Evolutionary conservation across 1,140 invertebrate species (phyloP).

Genomic region (Euura saliciscinereae): DNA sequence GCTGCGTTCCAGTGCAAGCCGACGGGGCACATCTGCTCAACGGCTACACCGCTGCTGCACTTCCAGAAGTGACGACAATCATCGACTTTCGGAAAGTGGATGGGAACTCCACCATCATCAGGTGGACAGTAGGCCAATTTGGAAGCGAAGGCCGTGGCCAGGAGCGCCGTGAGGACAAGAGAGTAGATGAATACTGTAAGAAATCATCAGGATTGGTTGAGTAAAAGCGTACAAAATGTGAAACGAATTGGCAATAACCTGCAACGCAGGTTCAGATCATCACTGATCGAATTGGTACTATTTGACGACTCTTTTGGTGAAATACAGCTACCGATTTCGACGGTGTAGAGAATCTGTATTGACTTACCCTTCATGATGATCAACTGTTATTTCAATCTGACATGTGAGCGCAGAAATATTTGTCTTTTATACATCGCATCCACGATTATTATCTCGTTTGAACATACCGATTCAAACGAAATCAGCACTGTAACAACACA

Average conservation of each 20-base stretch:
- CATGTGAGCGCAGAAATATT: no score
- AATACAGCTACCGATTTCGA: neutral
- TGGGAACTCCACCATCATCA: constrained; percentile 31
- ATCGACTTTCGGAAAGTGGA: constrained; percentile 54
- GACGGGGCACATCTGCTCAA: constrained; percentile 49
- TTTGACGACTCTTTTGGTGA: no score
- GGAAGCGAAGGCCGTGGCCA: constrained; percentile 14
- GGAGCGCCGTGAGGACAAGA: constrained; percentile 32
- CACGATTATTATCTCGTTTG: no score
- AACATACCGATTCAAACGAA: no score
- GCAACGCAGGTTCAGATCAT: no score
- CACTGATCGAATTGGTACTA: no score
- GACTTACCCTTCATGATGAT: constrained; percentile 20
- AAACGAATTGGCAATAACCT: constrained; percentile 15
- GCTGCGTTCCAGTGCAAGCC: constrained; percentile 59
- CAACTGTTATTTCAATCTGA: neutral
- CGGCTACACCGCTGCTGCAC: constrained; percentile 53
- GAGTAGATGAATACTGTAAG: constrained; percentile 22
- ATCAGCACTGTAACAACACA: no score
- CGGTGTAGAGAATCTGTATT: neutral
- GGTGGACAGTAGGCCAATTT: constrained; percentile 40
- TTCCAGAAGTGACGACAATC: constrained; percentile 62
- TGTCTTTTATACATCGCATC: no score
- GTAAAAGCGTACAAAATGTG: constrained; percentile 30
- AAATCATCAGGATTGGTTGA: neutral